phyloP scores from a whole-genome alignment of 2,113 vertebrate species.

The Cynoglossus semilaevis region DNA sequence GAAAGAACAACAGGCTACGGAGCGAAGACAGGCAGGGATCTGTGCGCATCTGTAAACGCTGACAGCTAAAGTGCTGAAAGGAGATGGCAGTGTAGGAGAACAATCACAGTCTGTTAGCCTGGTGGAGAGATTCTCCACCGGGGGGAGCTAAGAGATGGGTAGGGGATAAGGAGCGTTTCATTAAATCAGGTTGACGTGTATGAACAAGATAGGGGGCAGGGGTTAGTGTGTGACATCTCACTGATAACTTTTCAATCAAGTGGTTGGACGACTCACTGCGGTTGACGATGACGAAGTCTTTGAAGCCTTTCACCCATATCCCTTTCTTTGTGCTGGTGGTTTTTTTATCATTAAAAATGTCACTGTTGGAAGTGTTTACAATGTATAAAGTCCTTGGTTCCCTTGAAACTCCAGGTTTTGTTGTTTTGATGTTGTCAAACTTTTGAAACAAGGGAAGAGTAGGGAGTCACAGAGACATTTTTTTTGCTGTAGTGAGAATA shows the following conservation, averaged over 20 bases:
- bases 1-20: conserved; percentile 25
- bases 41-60: conserved; percentile 20
- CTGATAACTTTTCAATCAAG: conserved; percentile 67
- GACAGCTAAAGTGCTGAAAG: conserved; percentile 51
- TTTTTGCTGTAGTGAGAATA: too few relatives aligned
- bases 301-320: conserved; percentile 26
- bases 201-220: conserved; percentile 62
- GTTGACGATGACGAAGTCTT: conserved; percentile 24
- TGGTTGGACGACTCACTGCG: conserved; percentile 43
- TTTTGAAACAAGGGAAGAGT: neutral
- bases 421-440: conserved; percentile 7
- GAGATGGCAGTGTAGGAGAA: conserved; percentile 54
- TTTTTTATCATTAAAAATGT: conserved; percentile 38
- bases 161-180: conserved; percentile 67
- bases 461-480: too few relatives aligned
- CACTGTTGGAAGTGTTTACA: conserved; percentile 28
- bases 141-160: conserved; percentile 31
- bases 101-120: conserved; percentile 53
- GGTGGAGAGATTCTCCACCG: conserved; percentile 60
- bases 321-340: conserved; percentile 12
- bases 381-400: too few relatives aligned
- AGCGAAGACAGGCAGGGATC: conserved; percentile 40
- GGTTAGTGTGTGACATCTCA: conserved; percentile 54
- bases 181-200: conserved; percentile 66
- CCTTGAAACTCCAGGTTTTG: conserved; percentile 8